Percentiles rank a stretch among this genome's conserved stretches.
Evolutionary conservation across 2,113 vertebrate species (phyloP).

Genomic region (Cheirogaleus medius): DNA sequence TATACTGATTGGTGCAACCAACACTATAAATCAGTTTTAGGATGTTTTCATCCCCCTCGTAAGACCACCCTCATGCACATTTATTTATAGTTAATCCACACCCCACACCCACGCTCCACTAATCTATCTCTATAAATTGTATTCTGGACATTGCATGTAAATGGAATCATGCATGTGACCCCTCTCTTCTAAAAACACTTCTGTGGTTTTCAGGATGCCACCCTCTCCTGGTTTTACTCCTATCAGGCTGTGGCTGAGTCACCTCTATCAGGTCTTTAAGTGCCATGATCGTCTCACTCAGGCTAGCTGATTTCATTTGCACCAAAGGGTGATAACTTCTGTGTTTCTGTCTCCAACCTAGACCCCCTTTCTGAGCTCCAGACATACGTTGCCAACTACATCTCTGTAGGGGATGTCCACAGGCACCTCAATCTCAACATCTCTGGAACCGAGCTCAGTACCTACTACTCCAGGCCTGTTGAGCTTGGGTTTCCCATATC

Average conservation of each 20-base stretch:
- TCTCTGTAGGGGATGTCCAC: neutral
- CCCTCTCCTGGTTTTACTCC: neutral
- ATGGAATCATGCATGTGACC: neutral
- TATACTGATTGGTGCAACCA: neutral
- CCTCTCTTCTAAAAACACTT: neutral
- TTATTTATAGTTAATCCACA: neutral
- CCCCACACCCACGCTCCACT: neutral
- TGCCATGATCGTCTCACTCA: neutral
- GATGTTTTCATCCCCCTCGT: neutral
- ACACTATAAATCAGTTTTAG: neutral
- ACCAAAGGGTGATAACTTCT: neutral
- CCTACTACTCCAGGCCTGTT: neutral
- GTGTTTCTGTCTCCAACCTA: neutral
- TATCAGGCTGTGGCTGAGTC: neutral
- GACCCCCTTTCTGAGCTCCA: neutral
- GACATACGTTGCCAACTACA: neutral
- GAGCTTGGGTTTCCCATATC: neutral
- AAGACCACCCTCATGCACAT: neutral
- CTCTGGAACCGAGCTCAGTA: neutral
- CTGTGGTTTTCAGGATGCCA: neutral
- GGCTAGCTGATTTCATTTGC: neutral
- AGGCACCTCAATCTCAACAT: neutral
- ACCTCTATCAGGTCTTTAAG: neutral
- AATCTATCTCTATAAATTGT: neutral
- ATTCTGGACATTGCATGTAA: neutral